Conservation (phyloP, 2,113 vertebrate genomes). For the Podocnemis expansa region DNA sequence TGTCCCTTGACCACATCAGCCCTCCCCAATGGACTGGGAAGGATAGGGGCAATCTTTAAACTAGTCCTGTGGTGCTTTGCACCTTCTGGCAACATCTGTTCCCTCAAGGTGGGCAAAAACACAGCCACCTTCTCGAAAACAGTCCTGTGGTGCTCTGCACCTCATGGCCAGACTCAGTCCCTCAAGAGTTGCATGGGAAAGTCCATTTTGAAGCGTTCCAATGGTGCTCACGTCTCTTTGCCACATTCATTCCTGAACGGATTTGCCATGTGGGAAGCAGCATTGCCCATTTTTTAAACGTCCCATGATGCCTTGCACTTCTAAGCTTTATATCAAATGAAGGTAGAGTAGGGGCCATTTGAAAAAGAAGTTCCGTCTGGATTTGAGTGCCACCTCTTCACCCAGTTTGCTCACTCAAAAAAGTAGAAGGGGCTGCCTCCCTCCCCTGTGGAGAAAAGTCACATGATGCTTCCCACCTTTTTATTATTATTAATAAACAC, state of each 20-base stretch:
- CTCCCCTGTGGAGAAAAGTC: neutral
- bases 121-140: neutral
- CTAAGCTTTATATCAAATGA: slow-evolving; percentile 46
- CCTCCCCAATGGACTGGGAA: neutral
- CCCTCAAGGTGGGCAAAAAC: neutral
- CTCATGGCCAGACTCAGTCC: neutral
- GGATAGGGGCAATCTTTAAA: neutral
- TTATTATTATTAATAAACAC: neutral
- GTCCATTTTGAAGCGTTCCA: neutral
- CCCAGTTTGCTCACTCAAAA: neutral
- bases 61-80: slow-evolving; percentile 52
- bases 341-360: neutral
- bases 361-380: slow-evolving; percentile 13
- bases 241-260: neutral
- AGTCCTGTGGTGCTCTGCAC: slow-evolving; percentile 53
- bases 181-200: neutral
- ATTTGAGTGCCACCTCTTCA: neutral
- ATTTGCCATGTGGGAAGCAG: neutral
- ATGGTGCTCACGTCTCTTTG: neutral
- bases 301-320: neutral
- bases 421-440: neutral
- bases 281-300: slow-evolving; percentile 9
- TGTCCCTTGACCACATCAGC: neutral
- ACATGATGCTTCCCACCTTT: neutral
- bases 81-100: accelerated